Evolutionary conservation across 2,797 vertebrate species (phyloP).

Genomic region (Urocyon cinereoargenteus): DNA sequence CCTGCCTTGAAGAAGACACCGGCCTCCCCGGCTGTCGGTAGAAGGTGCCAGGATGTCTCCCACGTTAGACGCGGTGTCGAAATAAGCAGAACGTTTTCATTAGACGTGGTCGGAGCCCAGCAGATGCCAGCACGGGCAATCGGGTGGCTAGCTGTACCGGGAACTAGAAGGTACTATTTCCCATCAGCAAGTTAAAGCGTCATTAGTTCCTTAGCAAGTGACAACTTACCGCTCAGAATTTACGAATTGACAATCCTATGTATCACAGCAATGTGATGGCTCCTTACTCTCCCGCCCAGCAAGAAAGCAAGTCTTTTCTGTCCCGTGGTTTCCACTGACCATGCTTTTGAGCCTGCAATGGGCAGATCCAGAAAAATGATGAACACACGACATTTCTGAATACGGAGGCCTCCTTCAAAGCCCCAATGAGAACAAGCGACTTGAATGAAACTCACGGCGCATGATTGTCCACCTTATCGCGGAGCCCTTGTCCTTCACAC

Average conservation of each 20-base stretch:
- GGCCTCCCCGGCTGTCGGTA: conserved; percentile 60
- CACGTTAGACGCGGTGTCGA: conserved; percentile 59
- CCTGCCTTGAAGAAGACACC: conserved; percentile 60
- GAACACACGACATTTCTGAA: not conserved
- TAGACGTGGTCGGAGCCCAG: conserved; percentile 72
- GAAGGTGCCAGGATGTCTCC: conserved; percentile 78
- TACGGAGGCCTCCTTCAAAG: not conserved
- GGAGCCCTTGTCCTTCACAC: not conserved
- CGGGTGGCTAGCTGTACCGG: conserved; percentile 83
- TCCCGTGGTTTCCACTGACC: conserved; percentile 55
- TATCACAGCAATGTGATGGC: conserved; percentile 81
- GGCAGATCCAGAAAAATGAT: not conserved
- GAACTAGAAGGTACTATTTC: conserved; percentile 84
- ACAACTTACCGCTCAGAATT: conserved; percentile 82
- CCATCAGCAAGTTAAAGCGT: conserved; percentile 85
- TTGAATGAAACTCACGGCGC: not conserved
- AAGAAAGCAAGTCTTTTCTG: conserved; percentile 79
- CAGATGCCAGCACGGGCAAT: conserved; percentile 81
- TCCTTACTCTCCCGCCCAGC: conserved; percentile 78
- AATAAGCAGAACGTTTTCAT: conserved; percentile 79
- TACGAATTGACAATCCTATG: conserved; percentile 77
- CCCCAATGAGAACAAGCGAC: not conserved
- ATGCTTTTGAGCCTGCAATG: not conserved
- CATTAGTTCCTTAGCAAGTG: conserved; percentile 84
- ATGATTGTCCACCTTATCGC: not conserved